Evolutionary conservation across 2,888 invertebrate species (phyloP).

Genomic region (Melipona beecheii): DNA sequence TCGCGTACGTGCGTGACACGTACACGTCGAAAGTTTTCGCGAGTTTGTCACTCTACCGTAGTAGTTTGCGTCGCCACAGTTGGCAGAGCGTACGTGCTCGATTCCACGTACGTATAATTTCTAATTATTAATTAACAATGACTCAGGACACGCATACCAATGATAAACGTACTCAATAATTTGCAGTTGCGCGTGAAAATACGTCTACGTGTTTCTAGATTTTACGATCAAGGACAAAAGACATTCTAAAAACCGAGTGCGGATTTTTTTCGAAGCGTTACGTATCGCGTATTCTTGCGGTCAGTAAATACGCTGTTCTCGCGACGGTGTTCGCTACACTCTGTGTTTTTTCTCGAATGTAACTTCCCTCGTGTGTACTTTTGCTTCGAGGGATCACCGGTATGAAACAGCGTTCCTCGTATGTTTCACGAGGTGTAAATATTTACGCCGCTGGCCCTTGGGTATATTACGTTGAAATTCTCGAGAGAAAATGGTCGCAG

Average conservation of each 20-base stretch:
- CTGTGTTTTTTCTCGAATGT: conserved; percentile 50
- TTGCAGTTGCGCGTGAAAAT: neutral
- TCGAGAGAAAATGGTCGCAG: conserved; percentile 19
- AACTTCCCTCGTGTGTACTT: conserved; percentile 50
- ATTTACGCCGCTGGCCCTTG: conserved; percentile 58
- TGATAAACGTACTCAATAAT: neutral
- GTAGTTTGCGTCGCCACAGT: neutral
- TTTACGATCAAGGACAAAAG: neutral
- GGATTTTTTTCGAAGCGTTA: conserved; percentile 12
- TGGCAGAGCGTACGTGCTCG: conserved; percentile 6
- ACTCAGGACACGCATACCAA: neutral
- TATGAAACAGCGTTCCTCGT: conserved; percentile 37
- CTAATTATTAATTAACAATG: conserved; percentile 47
- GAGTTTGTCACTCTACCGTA: neutral
- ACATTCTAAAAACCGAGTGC: conserved; percentile 15
- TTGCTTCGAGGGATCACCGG: conserved; percentile 42
- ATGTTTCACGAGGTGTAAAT: conserved; percentile 58
- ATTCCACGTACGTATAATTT: conserved; percentile 25
- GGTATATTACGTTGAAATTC: conserved; percentile 53
- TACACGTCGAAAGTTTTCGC: conserved; percentile 7
- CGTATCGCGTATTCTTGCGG: conserved; percentile 25
- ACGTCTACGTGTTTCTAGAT: neutral
- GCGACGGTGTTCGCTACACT: conserved; percentile 26
- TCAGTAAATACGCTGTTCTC: conserved; percentile 33
- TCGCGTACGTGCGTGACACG: neutral